Evolutionary conservation across 2,113 vertebrate genomes (phyloP).

Genomic region (Brienomyrus brachyistius): DNA sequence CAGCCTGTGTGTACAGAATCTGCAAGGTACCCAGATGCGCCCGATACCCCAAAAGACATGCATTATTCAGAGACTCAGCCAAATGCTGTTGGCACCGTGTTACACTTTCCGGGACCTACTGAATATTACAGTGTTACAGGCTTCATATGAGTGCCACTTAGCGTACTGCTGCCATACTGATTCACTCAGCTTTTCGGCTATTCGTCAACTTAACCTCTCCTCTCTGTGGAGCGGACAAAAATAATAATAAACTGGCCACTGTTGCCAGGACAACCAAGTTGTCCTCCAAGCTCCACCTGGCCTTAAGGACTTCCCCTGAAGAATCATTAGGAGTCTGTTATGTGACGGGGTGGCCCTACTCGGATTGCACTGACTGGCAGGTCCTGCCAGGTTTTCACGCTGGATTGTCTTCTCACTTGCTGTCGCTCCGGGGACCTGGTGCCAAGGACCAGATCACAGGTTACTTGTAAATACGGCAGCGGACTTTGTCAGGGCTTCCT

Average conservation of each 20-base stretch:
- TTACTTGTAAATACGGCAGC: neutral
- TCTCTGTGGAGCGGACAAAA: neutral
- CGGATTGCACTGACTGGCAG: neutral
- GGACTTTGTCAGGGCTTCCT: neutral
- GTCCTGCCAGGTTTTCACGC: neutral
- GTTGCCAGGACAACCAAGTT: constrained; percentile 36
- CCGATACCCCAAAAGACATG: neutral
- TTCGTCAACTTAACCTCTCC: neutral
- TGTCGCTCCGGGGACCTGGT: neutral
- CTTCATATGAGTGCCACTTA: neutral
- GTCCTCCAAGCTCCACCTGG: neutral
- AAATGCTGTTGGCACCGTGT: neutral
- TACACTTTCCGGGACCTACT: neutral
- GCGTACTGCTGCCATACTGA: neutral
- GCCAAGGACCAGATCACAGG: neutral
- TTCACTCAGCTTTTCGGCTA: neutral
- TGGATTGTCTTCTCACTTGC: neutral
- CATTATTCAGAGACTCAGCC: neutral
- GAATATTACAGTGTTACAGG: neutral
- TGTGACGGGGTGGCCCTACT: neutral
- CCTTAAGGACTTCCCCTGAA: neutral
- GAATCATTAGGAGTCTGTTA: neutral
- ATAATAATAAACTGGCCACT: constrained; percentile 6
- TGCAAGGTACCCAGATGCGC: neutral
- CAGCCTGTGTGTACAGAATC: neutral